Evolutionary conservation across 2,113 vertebrate genomes (phyloP).

Genomic region (sheep (Ovis aries)): DNA sequence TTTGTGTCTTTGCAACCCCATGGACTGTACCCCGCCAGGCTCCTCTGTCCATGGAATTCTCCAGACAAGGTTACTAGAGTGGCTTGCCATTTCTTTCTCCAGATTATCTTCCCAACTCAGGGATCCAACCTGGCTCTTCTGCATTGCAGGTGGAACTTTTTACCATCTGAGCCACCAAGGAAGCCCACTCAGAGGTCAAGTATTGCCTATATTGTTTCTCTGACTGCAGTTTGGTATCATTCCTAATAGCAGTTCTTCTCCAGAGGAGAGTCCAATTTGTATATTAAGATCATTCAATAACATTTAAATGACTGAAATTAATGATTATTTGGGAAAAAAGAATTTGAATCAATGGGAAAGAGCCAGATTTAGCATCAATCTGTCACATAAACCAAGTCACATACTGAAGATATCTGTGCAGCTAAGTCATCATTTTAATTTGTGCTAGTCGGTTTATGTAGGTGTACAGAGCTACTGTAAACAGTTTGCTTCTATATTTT

Average conservation of each 20-base stretch:
- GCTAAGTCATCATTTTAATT: conserved; percentile 27
- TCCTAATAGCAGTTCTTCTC: neutral
- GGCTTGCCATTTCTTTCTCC: neutral
- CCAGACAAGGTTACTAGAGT: neutral
- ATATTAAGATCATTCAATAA: neutral
- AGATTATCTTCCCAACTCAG: neutral
- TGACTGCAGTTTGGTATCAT: neutral
- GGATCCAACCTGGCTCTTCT: neutral
- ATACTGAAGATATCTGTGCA: neutral
- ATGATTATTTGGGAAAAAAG: neutral
- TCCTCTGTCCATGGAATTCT: neutral
- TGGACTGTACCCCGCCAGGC: neutral
- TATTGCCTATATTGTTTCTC: neutral
- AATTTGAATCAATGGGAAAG: neutral
- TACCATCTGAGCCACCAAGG: neutral
- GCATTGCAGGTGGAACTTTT: neutral
- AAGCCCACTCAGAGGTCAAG: neutral
- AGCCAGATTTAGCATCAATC: neutral
- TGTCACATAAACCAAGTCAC: neutral
- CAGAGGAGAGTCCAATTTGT: neutral
- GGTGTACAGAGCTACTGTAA: neutral
- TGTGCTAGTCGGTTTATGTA: neutral
- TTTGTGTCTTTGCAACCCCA: neutral
- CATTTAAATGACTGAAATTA: neutral
- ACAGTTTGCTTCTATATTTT: neutral